phyloP scores from a whole-genome alignment of 2,113 vertebrate species.

The Eublepharis macularius region DNA sequence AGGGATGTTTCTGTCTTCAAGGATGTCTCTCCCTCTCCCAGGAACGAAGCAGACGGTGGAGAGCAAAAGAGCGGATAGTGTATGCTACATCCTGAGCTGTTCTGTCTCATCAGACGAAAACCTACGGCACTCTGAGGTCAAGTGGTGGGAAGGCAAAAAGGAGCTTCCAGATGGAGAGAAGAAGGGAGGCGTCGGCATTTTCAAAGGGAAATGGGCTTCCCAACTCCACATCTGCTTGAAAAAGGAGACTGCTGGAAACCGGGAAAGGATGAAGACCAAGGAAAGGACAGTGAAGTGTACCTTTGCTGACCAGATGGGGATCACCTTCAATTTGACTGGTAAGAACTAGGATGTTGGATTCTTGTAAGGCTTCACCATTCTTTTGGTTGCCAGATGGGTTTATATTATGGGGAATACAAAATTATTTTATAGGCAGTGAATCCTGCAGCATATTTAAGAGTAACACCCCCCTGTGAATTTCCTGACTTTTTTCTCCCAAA shows the following conservation, averaged over 20 bases:
- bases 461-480: no score
- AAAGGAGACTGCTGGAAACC: conserved; percentile 28
- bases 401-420: no score
- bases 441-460: no score
- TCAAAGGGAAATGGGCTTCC: conserved; percentile 36
- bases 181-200: conserved; percentile 22
- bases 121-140: conserved; percentile 28
- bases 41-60: neutral
- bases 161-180: neutral
- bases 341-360: neutral
- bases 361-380: neutral
- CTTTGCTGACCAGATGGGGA: conserved; percentile 21
- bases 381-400: neutral
- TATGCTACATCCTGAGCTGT: neutral
- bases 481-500: no score
- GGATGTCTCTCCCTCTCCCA: neutral
- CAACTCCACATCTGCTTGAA: conserved; percentile 55
- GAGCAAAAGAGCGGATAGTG: accelerated
- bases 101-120: neutral
- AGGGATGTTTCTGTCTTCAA: no score
- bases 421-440: no score
- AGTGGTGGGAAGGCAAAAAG: conserved; percentile 53
- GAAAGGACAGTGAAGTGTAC: conserved; percentile 18
- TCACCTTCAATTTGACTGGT: conserved; percentile 58
- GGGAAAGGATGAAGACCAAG: neutral